These are phyloP conservation scores for Hemistola chrysoprasaria DNA, from an alignment of 2,888 invertebrate genomes.

Conservation along the genomic window DNA sequence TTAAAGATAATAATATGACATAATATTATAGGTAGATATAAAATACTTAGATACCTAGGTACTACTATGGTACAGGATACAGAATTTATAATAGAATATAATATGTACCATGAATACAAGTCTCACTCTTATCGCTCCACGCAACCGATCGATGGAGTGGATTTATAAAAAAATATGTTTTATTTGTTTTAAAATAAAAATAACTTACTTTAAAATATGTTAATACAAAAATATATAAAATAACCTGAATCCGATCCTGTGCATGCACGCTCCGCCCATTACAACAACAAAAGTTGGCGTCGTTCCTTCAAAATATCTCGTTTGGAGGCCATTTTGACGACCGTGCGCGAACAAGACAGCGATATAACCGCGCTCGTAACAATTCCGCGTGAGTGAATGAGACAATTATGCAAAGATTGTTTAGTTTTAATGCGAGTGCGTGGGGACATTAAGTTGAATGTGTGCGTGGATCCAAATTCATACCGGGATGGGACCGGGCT, in stretches of 20 bases:
- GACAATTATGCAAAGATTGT: constrained; percentile 80
- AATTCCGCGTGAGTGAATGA: constrained; percentile 70
- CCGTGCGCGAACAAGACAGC: constrained; percentile 66
- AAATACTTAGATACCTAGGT: no score
- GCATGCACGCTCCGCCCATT: constrained; percentile 79
- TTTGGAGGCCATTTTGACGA: constrained; percentile 83
- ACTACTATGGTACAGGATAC: no score
- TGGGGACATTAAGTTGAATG: constrained; percentile 53
- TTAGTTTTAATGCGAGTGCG: constrained; percentile 74
- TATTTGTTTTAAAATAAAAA: no score
- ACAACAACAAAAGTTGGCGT: constrained; percentile 80
- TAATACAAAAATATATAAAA: no score
- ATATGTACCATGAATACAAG: no score
- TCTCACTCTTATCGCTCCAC: no score
- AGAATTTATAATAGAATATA: no score
- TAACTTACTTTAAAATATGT: no score
- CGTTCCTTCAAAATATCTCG: constrained; percentile 82
- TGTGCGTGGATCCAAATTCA: constrained; percentile 35
- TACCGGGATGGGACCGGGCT: constrained; percentile 13
- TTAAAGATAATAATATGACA: no score
- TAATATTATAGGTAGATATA: no score
- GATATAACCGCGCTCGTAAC: constrained; percentile 45
- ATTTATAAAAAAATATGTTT: no score
- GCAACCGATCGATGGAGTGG: no score
- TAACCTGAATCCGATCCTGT: constrained; percentile 57